Evolutionary conservation across 2,888 invertebrate species (phyloP), one percentile per base, ranked within the genome.

Genomic region (Altica lythri): DNA sequence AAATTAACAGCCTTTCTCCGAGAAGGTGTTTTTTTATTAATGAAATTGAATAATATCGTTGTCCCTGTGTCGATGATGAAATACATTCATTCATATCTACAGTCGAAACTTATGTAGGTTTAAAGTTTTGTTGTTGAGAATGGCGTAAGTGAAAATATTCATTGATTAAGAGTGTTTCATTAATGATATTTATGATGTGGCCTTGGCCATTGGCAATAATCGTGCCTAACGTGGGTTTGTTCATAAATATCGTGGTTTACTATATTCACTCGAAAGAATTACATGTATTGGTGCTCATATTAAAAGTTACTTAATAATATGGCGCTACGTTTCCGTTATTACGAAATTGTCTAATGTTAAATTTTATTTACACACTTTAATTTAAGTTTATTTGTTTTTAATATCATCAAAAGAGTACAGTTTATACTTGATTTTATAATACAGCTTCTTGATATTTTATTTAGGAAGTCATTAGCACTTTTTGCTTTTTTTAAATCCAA

Each of bases 151-250:
- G 48, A 56, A 56, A 56, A 56, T 56, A 56, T 57, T 30, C 57
- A 57, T 53, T 57, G 57, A 57, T 57, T 53, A 34, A 46, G 37
- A 48, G 46, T 43, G 35, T 49, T 57, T 57, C 57, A 53, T 57
- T 57, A 53, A 49, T 32, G 35, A 57, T 46, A 53, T 53, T 49
- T 57, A 53, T 49, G 38, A 53, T 43, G 32, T 44, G 57, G 52
- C 57, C 57, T 57, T 52, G 53, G 53, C 38, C 52, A 52, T 56
- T 52, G 46, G 48, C 47, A 42, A 44, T 45, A 52, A 43, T 43
- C 48, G 43, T 48, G 48, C 47, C 38, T 19, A 48, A 56, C 56
- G 57, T 57, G 57, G 57, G 57, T 57, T 53, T 42, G 51, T 55
- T 55, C 55, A 55, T 55, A 55, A 55, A 55, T 46, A 50, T 35